A percentile compares a stretch with the other conserved stretches of the same genome.
These are phyloP conservation scores for Rhinogobius similis DNA, from an alignment of 2,113 vertebrate species.

Conservation along the genomic window DNA sequence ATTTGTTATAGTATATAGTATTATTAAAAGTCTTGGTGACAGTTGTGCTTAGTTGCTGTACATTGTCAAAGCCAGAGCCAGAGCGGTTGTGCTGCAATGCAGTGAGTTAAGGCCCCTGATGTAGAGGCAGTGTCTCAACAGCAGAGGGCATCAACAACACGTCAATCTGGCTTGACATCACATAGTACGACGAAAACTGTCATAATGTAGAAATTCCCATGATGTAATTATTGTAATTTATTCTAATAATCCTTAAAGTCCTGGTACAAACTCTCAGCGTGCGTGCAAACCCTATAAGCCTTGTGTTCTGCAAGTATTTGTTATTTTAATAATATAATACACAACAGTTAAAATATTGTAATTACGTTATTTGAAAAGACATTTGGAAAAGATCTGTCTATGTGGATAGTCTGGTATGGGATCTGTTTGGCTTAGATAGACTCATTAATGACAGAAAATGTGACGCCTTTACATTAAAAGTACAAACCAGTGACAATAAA, in stretches of 20 bases:
- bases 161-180: constrained; percentile 1
- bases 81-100: constrained; percentile 74
- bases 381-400: background rate
- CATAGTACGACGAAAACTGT: background rate
- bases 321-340: background rate
- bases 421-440: background rate
- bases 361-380: background rate
- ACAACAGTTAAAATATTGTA: background rate
- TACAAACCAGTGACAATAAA: background rate
- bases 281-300: background rate
- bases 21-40: too few species aligned
- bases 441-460: background rate
- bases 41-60: constrained; percentile 24
- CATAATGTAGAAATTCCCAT: background rate
- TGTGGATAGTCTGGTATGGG: background rate
- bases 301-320: background rate
- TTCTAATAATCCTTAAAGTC: background rate
- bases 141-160: constrained; percentile 70
- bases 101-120: constrained; percentile 56
- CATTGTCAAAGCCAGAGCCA: constrained; percentile 32
- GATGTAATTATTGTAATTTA: background rate
- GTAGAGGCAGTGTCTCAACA: constrained; percentile 39
- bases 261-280: background rate
- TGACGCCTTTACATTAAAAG: background rate
- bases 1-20: too few species aligned